These are phyloP conservation scores for Myotis myotis DNA, from an alignment of 2,797 vertebrate species.

Conservation along the genomic window DNA sequence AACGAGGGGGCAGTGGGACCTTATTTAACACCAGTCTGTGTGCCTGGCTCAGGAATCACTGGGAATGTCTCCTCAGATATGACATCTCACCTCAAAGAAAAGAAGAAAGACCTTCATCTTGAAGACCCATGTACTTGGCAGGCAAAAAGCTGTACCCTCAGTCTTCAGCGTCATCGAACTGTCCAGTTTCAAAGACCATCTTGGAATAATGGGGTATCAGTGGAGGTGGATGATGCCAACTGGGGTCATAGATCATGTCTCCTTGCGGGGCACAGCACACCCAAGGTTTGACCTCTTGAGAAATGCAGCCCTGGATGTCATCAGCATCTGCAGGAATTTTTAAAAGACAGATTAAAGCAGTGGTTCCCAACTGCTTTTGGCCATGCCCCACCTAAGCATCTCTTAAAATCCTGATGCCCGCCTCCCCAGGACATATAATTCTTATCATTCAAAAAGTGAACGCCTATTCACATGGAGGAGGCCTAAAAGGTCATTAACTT, in stretches of 20 bases:
- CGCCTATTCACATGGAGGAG: no score
- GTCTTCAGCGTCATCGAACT: conserved; percentile 87
- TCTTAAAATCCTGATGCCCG: no score
- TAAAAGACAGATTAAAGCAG: conserved; percentile 58
- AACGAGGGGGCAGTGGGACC: not conserved
- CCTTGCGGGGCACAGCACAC: conserved; percentile 74
- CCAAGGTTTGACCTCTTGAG: conserved; percentile 79
- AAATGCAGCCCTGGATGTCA: conserved; percentile 80
- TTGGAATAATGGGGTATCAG: conserved; percentile 73
- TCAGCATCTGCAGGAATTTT: conserved; percentile 79
- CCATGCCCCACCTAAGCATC: no score
- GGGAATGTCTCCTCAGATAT: not conserved
- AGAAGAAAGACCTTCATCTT: not conserved
- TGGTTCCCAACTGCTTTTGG: no score
- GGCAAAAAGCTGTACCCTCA: conserved; percentile 61
- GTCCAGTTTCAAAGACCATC: conserved; percentile 80
- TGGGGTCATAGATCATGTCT: conserved; percentile 82
- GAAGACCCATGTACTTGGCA: not conserved
- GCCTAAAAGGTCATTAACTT: no score
- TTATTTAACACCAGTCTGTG: conserved; percentile 3
- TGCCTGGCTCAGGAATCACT: not conserved
- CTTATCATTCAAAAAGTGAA: no score
- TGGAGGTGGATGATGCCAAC: conserved; percentile 79
- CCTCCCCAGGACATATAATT: no score
- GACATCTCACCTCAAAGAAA: conserved; percentile 55